Percentiles rank a stretch among this genome's conserved stretches.
Conservation (phyloP, 2,888 invertebrate species). For the Stegana nigrithorax region DNA sequence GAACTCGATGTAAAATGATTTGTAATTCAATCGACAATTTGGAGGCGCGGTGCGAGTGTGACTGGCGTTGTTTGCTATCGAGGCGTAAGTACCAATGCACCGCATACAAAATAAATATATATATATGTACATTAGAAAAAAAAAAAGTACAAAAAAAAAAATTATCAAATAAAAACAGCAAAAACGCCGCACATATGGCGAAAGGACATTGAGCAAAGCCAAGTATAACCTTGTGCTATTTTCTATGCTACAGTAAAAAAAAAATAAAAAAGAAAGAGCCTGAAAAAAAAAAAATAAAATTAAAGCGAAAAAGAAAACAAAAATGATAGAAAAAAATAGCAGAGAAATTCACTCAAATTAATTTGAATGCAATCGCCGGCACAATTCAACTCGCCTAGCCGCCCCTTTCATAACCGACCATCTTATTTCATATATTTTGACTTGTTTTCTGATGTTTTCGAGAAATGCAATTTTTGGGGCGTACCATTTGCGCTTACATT, state of each 20-base stretch:
- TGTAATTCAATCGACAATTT: no score
- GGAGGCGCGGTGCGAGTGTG: no score
- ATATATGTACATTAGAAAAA: background rate
- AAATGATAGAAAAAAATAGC: background rate
- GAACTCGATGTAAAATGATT: no score
- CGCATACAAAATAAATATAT: background rate
- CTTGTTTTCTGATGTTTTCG: no score
- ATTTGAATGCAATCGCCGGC: constrained; percentile 11
- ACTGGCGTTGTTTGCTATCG: no score
- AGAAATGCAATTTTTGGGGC: background rate
- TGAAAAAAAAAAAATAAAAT: background rate
- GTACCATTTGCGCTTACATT: background rate
- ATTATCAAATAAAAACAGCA: no score
- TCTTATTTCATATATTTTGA: no score
- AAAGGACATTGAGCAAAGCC: constrained; percentile 8
- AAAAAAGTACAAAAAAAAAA: no score
- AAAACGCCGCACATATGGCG: background rate
- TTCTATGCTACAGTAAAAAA: constrained; percentile 1
- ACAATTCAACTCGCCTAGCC: no score
- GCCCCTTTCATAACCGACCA: no score
- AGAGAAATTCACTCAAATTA: background rate
- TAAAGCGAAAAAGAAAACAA: background rate
- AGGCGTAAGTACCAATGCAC: no score
- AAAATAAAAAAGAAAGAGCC: background rate
- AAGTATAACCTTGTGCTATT: constrained; percentile 11